Base-by-base conservation (phyloP, 2,797 vertebrate species). In the Phoeniculus purpureus region DNA sequence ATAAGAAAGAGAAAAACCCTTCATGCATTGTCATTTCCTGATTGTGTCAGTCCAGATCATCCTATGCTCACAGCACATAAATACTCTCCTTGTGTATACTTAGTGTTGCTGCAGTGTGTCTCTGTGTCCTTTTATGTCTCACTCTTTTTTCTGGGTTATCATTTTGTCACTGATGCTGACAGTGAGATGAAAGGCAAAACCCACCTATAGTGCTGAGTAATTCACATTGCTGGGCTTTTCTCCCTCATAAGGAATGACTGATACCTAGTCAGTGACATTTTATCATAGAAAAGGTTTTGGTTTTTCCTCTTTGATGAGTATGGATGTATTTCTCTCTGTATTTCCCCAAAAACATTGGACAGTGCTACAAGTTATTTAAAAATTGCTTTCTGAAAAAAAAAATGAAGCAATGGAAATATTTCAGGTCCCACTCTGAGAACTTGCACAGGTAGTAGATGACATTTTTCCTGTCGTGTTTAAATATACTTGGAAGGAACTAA, bases 121-220 rank as follows among this genome's bases (percentile, higher is more conserved):
- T 60, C 21, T 71, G 15, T 73, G 45, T 81, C 62, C 88, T 92
- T 94, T 96, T 78, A 87, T 93, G 87, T 92, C n/a, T 81, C 31
- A 59, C 12, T 70, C 51, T 51, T 19, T 40, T 26, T 81, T 85
- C 89, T 56, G 90, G 32, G 40, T 89, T 93, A 61, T 90, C 72
- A 65, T 88, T 94, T 73, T 89, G 50, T 94, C 89, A 84, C 76
- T 82, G 78, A 82, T 52, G 25, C 68, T 86, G 77, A 77, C 51
- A 92, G 71, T 85, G 45, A 95, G 90, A 95, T 92, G 78, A 94
- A 96, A 96, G 83, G 50, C 80, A 93, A 75, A 89, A 82, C 73
- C 0, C 15, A 83, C 71, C 45, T 59, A 48, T 19, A 45, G 75
- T 92, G 81, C 90, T 79, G 86, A 93, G 77, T 94, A 94, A 91